These are phyloP conservation scores for Phalloptychus januarius DNA, from an alignment of 2,797 vertebrate species.

Conservation along the genomic window DNA sequence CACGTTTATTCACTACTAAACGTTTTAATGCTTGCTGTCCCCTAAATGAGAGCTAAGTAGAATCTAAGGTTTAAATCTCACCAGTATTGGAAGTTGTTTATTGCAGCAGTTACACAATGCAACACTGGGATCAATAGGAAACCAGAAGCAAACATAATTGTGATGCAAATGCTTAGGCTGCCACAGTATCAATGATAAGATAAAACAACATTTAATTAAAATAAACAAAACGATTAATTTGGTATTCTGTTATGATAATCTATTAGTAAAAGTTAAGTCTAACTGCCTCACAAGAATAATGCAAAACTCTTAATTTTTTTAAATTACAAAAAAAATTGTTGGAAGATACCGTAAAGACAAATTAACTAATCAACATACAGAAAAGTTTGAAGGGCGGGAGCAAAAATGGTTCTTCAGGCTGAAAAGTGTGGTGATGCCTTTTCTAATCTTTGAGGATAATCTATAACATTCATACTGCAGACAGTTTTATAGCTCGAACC, in stretches of 20 bases:
- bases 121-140: neutral
- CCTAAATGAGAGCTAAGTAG: neutral
- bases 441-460: neutral
- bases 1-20: constrained; percentile 13
- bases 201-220: neutral
- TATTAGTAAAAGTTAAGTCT: neutral
- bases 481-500: neutral
- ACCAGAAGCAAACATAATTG: neutral
- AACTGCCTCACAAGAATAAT: neutral
- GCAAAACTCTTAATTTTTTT: neutral
- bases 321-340: too few relatives aligned
- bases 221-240: neutral
- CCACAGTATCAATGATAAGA: neutral
- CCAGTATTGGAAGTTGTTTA: neutral
- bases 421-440: neutral
- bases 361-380: neutral
- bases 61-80: constrained; percentile 16
- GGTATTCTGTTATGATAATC: neutral
- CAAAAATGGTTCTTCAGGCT: neutral
- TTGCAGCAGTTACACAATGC: neutral
- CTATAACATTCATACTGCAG: neutral
- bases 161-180: neutral
- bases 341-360: neutral
- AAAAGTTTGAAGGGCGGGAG: neutral
- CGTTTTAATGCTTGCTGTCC: neutral